Evolutionary conservation across 2,113 vertebrate genomes (phyloP).

Genomic region (Rallus limicola): DNA sequence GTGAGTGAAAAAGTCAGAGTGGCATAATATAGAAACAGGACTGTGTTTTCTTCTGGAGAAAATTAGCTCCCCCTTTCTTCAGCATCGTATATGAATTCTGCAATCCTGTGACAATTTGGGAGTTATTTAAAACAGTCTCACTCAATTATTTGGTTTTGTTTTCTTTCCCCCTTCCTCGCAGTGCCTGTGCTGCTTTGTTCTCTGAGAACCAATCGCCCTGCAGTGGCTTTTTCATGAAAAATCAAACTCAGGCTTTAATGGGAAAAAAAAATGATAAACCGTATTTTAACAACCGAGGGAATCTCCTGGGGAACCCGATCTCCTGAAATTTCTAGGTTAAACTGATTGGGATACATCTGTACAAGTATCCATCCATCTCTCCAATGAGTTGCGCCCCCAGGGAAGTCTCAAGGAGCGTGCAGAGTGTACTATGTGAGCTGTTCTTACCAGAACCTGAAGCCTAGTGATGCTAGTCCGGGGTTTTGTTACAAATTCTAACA

Average conservation of each 20-base stretch:
- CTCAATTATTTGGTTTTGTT: not conserved
- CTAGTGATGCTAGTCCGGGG: not conserved
- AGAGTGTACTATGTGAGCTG: not conserved
- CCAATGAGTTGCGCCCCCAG: not conserved
- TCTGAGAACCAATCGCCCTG: not conserved
- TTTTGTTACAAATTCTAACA: not conserved
- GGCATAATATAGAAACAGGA: not conserved
- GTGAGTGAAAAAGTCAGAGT: not conserved
- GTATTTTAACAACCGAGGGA: not conserved
- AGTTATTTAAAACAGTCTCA: not conserved
- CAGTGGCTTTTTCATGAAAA: not conserved
- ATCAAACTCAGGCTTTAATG: not conserved
- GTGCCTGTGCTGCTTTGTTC: not conserved
- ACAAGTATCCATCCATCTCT: not conserved
- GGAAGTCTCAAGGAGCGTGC: not conserved
- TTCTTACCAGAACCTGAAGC: conserved; percentile 5
- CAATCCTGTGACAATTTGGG: not conserved
- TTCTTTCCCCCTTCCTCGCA: not conserved
- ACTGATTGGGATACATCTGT: not conserved
- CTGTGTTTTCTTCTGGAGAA: not conserved
- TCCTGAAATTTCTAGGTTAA: not conserved
- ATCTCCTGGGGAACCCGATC: not conserved
- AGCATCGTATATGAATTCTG: not conserved
- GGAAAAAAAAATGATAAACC: not conserved
- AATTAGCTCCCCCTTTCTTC: conserved; percentile 43